Base-by-base conservation (phyloP, 2,797 vertebrate species). In the Neosilurus mollespiculum region DNA sequence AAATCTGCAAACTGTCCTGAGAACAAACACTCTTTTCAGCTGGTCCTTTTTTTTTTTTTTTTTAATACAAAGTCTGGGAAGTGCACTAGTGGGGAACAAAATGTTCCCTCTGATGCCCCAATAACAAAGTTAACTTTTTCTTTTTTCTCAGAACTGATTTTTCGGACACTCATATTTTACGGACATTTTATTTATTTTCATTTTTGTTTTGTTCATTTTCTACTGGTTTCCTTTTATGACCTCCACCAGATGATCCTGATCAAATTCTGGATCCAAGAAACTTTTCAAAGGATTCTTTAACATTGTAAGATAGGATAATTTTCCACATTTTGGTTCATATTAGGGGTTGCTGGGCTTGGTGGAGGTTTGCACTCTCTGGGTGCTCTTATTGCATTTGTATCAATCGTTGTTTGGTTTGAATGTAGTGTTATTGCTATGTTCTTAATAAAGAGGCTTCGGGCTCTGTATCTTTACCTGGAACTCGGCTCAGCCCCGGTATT, bases 11-110 rank as follows among this genome's bases (percentile, higher is more conserved):
- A 78, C 20, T 30, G 20, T 62, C n/a, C 24, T 2, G 49, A 16
- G 64, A 71, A 89, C 80, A 89, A 87, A 70, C 26, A 62, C 30
- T 49, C n/a, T 1, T 20, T 75, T 43, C 37, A 43, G 6, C 37
- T 86, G 20, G 18, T 9, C 1, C 20, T 26, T 24, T 15, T 26
- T 3, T 4, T n/a, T 30, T 26, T 14, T 18, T 12, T 34, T 37
- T 56, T 5, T 30, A 8, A 6, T 14, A 49, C n/a, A 37, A 9
- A 24, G 20, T 58, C 43, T 84, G 84, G 24, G 14, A 22, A 51
- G 51, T 67, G 34, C 9, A 18, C 26, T 12, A 22, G 18, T 22
- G 6, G 2, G 9, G 53, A 75, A 18, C 2, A 4, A 26, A 51
- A n/a, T 54, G 12, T 53, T 24, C 69, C 22, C 22, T 51, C 43